Percentiles rank a stretch among this genome's conserved stretches.
These are phyloP conservation scores for Phenganax subtilis DNA, from an alignment of 92 coral and sea anemone species.

Conservation along the genomic window DNA sequence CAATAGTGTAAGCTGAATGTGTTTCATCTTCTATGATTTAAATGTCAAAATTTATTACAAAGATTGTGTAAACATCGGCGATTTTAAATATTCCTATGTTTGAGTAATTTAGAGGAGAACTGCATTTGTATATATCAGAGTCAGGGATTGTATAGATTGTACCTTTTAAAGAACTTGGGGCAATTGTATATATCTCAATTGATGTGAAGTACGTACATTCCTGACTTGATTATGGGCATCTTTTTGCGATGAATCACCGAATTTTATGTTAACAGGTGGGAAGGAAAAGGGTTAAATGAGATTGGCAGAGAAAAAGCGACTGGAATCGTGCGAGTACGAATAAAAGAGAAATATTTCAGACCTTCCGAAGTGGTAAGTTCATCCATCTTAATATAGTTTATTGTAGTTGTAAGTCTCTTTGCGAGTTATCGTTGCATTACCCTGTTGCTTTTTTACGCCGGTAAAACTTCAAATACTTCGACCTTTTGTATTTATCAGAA, in stretches of 20 bases:
- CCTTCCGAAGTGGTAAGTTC: conserved; percentile 96
- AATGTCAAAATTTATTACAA: background rate
- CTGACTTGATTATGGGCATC: no score
- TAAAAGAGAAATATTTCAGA: conserved; percentile 78
- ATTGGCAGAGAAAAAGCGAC: conserved; percentile 66
- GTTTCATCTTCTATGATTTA: background rate
- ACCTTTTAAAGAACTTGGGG: no score
- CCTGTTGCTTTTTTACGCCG: no score
- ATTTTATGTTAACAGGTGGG: conserved; percentile 60
- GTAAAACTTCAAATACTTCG: no score
- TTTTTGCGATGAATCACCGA: background rate
- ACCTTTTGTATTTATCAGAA: no score
- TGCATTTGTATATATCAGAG: background rate
- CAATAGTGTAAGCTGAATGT: conserved; percentile 64
- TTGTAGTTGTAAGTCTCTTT: no score
- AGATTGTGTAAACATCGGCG: background rate
- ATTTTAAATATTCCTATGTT: no score
- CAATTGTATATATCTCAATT: no score
- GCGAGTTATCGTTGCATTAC: no score
- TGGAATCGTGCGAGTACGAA: conserved; percentile 66
- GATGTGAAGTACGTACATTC: no score
- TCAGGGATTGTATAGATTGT: background rate
- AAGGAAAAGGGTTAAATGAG: conserved; percentile 75
- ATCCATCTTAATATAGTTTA: no score
- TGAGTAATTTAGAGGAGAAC: no score